Evolutionary conservation across 2,888 invertebrate species (phyloP), one percentile per base, ranked within the genome.

Genomic region (Eupelmus urozonus): DNA sequence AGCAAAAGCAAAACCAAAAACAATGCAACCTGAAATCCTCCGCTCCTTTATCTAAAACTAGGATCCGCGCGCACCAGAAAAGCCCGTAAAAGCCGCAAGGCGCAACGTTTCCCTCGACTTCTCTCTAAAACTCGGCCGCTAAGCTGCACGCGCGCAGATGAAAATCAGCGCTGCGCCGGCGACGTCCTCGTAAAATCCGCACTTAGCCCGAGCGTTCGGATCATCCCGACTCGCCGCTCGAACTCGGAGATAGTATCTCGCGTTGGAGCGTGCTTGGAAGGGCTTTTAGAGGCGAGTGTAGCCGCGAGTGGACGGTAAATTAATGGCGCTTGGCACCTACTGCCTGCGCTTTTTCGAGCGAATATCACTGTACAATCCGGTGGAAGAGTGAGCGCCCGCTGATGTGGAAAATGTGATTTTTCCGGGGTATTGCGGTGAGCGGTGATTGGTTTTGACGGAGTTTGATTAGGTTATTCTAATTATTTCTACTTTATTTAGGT

Each of bases 141-240:
- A n/a, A 23, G 42, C 18, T 16, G 9, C 20, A 45, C 23, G 51
- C 18, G n/a, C n/a, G 51, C 51, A 27, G 65, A 65, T 51, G 65
- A 29, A 16, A 49, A 51, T 51, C 51, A 55, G 53, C 16, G 20
- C 13, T 23, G 3, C 2, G 55, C 23, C 23, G 55, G 23, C 23
- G 23, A 11, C 53, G 53, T 20, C 34, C 72, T 73, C 73, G 73
- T 73, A 65, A 73, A 73, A 73, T 65, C 73, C 55, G 73, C 65
- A 57, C 73, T 73, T 73, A 65, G 42, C 16, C 16, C n/a, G 34
- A 9, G 23, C 16, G 13, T 5, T 9, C 4, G 49, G 42, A 67
- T 67, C 67, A 67, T 67, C 59, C 29, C 45, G n/a, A 34, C 20
- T n/a, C 18, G 7, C 27, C n/a, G n/a, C n/a, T n/a, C n/a, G n/a